Evolutionary conservation across 2,888 invertebrate genomes (phyloP), one percentile per base, ranked within the genome.

Genomic region (Dryadula phaetusa): DNA sequence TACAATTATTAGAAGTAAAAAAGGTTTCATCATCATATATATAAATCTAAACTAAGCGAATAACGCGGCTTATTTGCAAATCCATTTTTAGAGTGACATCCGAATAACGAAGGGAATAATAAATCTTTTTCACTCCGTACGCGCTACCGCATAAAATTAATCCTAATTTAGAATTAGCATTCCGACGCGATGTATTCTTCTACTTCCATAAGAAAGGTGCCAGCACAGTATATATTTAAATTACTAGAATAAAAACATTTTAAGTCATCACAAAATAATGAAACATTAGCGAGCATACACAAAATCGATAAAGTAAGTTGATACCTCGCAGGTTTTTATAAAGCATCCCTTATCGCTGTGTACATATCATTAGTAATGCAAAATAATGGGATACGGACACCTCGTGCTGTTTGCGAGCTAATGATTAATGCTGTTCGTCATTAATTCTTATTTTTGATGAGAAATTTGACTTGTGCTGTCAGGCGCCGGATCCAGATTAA

Each of bases 361-460:
- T 88, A 88, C 90, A 91, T 92, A 92, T 91, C 92, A 92, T 92
- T 92, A 91, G 92, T 92, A 92, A 92, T 90, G 91, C 91, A 89
- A 92, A 92, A 92, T 92, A 92, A 92, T 92, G 91, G 90, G 91
- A 90, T 88, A 88, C 90, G 80, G 89, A 92, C 90, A 92, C 92
- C 91, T 91, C 91, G 88, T 90, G 91, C 91, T 87, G 89, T 92
- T 91, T 92, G 92, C 88, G 78, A 83, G 89, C 86, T 83, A 85
- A 89, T 92, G 92, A 92, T 92, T 92, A 92, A 92, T 92, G 92
- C 86, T 83, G 85, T 84, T 88, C 87, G 80, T 85, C 92, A 92
- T 92, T 92, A 92, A 92, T 92, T 92, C 91, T 90, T 91, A 92
- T 92, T 92, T 92, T 90, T 91, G 91, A 92, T 91, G 92, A 92